Percentiles rank a stretch among this genome's conserved stretches.
Evolutionary conservation across 2,113 vertebrate genomes (phyloP).

Genomic region (Cyprinodon brontotheroides): DNA sequence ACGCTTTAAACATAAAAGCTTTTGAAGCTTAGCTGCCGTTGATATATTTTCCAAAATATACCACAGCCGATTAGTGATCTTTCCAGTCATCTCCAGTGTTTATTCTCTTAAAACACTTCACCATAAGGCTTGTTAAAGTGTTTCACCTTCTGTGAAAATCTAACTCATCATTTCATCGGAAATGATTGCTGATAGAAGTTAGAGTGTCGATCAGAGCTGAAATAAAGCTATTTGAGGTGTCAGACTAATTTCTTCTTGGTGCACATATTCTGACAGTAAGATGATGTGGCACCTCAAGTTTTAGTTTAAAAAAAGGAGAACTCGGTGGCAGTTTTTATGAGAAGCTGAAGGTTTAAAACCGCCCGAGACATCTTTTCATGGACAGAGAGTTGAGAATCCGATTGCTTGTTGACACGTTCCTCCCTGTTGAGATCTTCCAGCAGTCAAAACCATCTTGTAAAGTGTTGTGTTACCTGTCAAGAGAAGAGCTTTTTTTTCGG

Average conservation of each 20-base stretch:
- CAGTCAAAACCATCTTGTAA: slow-evolving; percentile 70
- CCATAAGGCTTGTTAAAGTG: background rate
- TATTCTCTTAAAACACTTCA: background rate
- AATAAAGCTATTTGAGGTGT: slow-evolving; percentile 41
- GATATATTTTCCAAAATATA: background rate
- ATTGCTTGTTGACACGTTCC: slow-evolving; percentile 72
- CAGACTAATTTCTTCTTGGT: slow-evolving; percentile 43
- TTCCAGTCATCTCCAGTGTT: background rate
- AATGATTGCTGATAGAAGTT: slow-evolving; percentile 14
- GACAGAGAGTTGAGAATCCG: slow-evolving; percentile 74
- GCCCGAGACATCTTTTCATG: slow-evolving; percentile 70
- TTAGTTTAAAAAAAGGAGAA: slow-evolving; percentile 35
- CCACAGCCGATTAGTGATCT: background rate
- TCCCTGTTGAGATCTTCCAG: slow-evolving; percentile 65
- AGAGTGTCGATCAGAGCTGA: slow-evolving; percentile 22
- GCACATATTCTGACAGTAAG: slow-evolving; percentile 45
- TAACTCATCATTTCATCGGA: background rate
- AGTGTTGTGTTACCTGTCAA: slow-evolving; percentile 81
- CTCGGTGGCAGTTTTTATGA: slow-evolving; percentile 35
- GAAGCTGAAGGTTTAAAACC: slow-evolving; percentile 66
- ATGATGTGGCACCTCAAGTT: slow-evolving; percentile 65
- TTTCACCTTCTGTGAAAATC: background rate
- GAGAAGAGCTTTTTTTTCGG: slow-evolving; percentile 74
- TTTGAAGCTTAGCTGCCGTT: background rate
- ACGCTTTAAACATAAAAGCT: background rate